Percentiles rank a stretch among this genome's conserved stretches.
phyloP scores from a whole-genome alignment of 1,140 invertebrate species.

The Lanistes nyassanus region DNA sequence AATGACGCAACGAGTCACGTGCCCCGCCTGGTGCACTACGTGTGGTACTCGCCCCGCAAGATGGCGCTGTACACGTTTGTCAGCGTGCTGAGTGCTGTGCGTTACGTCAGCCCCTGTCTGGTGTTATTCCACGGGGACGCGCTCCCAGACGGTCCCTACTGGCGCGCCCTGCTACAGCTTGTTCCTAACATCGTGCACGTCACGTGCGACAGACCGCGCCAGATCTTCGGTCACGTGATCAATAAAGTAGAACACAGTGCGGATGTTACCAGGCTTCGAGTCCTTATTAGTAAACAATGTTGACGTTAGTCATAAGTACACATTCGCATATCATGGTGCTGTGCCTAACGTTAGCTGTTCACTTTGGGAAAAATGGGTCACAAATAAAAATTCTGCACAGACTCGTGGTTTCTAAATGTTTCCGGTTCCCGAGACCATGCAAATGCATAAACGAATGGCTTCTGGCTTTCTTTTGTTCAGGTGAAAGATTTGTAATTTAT shows the following conservation, averaged over 20 bases:
- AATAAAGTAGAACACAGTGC: slow-evolving; percentile 40
- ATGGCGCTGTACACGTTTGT: slow-evolving; percentile 19
- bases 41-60: slow-evolving; percentile 7
- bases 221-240: slow-evolving; percentile 33
- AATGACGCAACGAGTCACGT: neutral
- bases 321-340: neutral
- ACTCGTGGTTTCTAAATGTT: too few species aligned
- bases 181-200: slow-evolving; percentile 36
- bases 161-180: slow-evolving; percentile 28
- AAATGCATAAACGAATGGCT: neutral
- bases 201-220: slow-evolving; percentile 28
- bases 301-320: neutral
- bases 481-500: too few species aligned
- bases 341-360: too few species aligned
- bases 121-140: slow-evolving; percentile 30
- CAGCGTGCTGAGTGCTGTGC: slow-evolving; percentile 16
- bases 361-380: too few species aligned
- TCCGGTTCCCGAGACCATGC: too few species aligned
- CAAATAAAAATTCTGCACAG: too few species aligned
- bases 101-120: slow-evolving; percentile 33
- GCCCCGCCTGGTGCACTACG: slow-evolving; percentile 20
- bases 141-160: slow-evolving; percentile 35
- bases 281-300: slow-evolving; percentile 29
- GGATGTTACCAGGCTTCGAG: slow-evolving; percentile 36
- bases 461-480: too few species aligned